Evolutionary conservation across 2,113 vertebrate species (phyloP).

Genomic region (Tupaia chinensis): DNA sequence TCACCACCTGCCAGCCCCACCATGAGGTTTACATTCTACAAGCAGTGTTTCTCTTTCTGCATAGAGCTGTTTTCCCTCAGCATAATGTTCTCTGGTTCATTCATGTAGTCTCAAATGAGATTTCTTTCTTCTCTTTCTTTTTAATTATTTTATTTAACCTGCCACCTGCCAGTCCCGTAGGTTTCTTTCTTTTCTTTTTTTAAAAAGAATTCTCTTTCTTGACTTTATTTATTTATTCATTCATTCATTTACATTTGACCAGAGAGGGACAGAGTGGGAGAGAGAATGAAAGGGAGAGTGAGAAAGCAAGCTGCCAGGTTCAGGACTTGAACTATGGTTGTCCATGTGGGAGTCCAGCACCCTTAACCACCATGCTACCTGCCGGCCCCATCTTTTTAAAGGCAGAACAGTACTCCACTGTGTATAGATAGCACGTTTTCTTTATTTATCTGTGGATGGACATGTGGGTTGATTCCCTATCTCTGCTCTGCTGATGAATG

Average conservation of each 20-base stretch:
- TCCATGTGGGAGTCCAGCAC: too few species aligned
- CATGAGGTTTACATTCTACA: not conserved
- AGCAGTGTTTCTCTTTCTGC: not conserved
- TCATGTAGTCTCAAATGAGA: not conserved
- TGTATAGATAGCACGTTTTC: not conserved
- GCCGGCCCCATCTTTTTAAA: not conserved
- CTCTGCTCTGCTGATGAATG: not conserved
- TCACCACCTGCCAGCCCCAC: too few species aligned
- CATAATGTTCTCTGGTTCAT: not conserved
- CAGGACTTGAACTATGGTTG: too few species aligned
- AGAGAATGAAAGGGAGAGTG: too few species aligned
- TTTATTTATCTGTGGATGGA: accelerated
- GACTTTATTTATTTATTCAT: too few species aligned
- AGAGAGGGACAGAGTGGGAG: too few species aligned
- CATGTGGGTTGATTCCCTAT: not conserved
- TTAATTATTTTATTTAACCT: not conserved
- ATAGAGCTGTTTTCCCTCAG: not conserved
- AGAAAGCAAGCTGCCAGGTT: too few species aligned
- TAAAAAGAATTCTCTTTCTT: too few species aligned
- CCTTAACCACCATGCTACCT: too few species aligned
- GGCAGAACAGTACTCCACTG: not conserved
- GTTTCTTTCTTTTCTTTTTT: too few species aligned
- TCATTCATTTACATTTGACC: too few species aligned
- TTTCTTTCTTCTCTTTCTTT: not conserved
- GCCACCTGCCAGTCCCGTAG: too few species aligned